Percentiles rank a stretch among this genome's conserved stretches.
Evolutionary conservation across 2,113 vertebrate genomes (phyloP).

Genomic region (Amblyopsis rosae): DNA sequence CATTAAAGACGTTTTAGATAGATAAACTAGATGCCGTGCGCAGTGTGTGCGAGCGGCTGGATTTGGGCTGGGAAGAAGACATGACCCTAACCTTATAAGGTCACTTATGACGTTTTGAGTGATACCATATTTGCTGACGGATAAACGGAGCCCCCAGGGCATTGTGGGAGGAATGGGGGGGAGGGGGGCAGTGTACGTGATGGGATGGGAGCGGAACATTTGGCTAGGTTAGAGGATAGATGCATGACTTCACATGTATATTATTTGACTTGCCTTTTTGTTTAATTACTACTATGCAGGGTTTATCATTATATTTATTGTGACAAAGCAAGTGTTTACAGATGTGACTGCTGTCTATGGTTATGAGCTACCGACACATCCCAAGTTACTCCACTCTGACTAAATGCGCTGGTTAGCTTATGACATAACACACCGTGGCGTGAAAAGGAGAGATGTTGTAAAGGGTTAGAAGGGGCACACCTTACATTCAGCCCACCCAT

Average conservation of each 20-base stretch:
- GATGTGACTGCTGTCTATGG: no score
- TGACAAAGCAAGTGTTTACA: no score
- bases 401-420: no score
- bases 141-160: constrained; percentile 66
- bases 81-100: constrained; percentile 47
- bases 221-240: constrained; percentile 51
- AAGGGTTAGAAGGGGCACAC: no score
- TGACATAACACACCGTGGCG: no score
- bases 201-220: constrained; percentile 62
- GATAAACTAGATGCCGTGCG: neutral
- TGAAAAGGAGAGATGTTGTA: no score
- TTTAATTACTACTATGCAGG: neutral
- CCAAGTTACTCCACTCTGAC: no score
- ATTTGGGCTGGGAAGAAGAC: constrained; percentile 48
- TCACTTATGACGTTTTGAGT: constrained; percentile 39
- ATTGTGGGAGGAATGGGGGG: constrained; percentile 56
- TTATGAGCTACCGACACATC: no score
- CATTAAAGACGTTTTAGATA: neutral
- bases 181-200: constrained; percentile 57
- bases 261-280: neutral
- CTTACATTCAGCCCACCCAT: no score
- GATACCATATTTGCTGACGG: constrained; percentile 66
- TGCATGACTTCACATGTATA: neutral
- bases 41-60: constrained; percentile 14
- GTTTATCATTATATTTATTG: no score